Conservation (phyloP, 2,797 vertebrate species). For the Vultur gryphus region DNA sequence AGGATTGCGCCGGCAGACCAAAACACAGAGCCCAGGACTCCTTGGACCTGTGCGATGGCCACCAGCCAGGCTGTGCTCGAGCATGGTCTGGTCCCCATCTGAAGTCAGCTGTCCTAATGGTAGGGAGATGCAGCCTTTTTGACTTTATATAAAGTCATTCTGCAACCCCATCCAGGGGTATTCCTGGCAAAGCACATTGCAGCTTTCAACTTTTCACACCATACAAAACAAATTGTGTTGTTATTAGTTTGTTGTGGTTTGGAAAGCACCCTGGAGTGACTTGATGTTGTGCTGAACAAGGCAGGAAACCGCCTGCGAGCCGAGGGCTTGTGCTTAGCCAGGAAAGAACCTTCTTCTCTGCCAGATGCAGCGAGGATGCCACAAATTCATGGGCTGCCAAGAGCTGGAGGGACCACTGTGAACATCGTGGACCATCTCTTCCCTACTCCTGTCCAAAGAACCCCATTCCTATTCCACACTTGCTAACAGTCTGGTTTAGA, state of each 20-base stretch:
- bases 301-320: neutral
- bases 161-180: neutral
- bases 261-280: neutral
- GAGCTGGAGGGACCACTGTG: neutral
- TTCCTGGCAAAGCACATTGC: neutral
- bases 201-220: neutral
- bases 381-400: neutral
- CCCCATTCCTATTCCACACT: neutral
- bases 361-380: rapidly evolving
- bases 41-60: neutral
- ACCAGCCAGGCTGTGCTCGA: neutral
- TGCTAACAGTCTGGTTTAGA: neutral
- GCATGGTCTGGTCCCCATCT: neutral
- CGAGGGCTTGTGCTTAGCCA: neutral
- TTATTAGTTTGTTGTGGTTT: neutral
- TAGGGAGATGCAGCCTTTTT: neutral
- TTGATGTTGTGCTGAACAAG: neutral
- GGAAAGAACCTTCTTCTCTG: neutral
- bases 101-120: neutral
- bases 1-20: neutral
- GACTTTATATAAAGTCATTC: neutral
- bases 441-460: neutral
- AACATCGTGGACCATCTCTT: neutral
- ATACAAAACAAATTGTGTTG: rapidly evolving
- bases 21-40: too few relatives aligned